A percentile compares a stretch with the other conserved stretches of the same genome.
phyloP scores from a whole-genome alignment of 2,888 invertebrate species.

The Pasiphila rectangulata region DNA sequence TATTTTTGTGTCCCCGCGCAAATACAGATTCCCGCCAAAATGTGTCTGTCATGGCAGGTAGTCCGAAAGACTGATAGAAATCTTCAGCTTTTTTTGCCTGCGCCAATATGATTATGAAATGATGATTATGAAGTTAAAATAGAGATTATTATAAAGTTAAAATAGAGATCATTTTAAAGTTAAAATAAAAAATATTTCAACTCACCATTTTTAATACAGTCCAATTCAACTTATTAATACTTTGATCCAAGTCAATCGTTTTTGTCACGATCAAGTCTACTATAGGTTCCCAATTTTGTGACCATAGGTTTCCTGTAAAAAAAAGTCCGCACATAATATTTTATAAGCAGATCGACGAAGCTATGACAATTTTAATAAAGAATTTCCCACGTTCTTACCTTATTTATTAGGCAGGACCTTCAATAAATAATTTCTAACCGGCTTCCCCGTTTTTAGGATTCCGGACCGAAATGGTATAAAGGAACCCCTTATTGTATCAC shows the following conservation, averaged over 20 bases:
- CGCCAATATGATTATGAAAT: slow-evolving; percentile 10
- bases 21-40: slow-evolving; percentile 84
- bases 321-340: neutral
- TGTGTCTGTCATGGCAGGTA: slow-evolving; percentile 80
- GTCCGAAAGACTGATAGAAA: slow-evolving; percentile 84
- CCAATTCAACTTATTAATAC: slow-evolving; percentile 77
- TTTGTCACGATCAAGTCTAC: slow-evolving; percentile 78
- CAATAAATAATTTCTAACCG: no score
- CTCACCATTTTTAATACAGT: slow-evolving; percentile 81
- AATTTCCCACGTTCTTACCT: no score
- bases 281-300: slow-evolving; percentile 84
- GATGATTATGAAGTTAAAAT: neutral
- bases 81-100: slow-evolving; percentile 83
- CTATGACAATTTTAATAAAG: no score
- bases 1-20: slow-evolving; percentile 40
- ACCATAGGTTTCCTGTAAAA: slow-evolving; percentile 81
- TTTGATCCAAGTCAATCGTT: slow-evolving; percentile 71
- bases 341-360: no score
- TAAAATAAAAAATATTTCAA: no score
- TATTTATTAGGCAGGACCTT: no score
- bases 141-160: no score
- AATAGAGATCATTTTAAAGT: no score
- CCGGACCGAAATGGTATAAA: no score
- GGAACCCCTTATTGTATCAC: no score
- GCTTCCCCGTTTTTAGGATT: no score